phyloP scores from a whole-genome alignment of 1,140 invertebrate genomes.

The fruit fly (Drosophila melanogaster) region Release_6_plus_ISO1_MT NC_004354.4:11950501-11951000 shows the following conservation, averaged over 20 bases:
- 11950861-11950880: constrained; percentile 8
- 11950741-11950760: background rate
- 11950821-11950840: too few species aligned
- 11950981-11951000: constrained; percentile 23
- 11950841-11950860: too few species aligned
- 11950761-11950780: background rate
- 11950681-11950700: too few species aligned
- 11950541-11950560: background rate
- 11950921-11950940: background rate
- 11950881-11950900: constrained; percentile 18
- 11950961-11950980: background rate
- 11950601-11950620: too few species aligned
- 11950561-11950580: background rate
- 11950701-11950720: background rate
- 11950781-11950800: background rate
- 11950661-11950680: constrained; percentile 2
- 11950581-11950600: too few species aligned
- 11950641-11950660: background rate
- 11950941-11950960: constrained; percentile 15
- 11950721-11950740: background rate
- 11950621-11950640: background rate
- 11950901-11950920: constrained; percentile 3
- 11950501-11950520: background rate
- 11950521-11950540: background rate
- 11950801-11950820: background rate